Conservation (phyloP, 2,888 invertebrate genomes). For the Plagiodera versicolora region DNA sequence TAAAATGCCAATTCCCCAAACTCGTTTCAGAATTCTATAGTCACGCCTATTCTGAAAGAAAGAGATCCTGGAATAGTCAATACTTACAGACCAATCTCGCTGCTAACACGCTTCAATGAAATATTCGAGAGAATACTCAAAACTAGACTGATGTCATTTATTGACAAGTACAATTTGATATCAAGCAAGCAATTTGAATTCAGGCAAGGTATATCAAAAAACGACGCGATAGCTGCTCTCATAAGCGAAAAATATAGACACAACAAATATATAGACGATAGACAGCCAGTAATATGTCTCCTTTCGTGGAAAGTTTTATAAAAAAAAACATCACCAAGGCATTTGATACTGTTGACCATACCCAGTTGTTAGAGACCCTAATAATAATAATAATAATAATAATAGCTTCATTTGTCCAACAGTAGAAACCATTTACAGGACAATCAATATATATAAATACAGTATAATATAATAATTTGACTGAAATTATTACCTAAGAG, state of each 20-base stretch:
- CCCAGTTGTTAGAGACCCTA: neutral
- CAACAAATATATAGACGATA: neutral
- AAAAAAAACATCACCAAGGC: neutral
- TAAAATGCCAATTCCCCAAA: neutral
- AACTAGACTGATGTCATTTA: constrained; percentile 5
- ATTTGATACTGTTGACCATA: constrained; percentile 8
- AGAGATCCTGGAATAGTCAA: neutral
- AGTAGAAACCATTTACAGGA: too few species aligned
- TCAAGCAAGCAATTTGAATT: constrained; percentile 11
- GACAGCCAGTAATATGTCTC: neutral
- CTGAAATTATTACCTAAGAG: too few species aligned
- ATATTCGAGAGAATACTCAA: constrained; percentile 15
- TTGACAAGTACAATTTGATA: constrained; percentile 8
- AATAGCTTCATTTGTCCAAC: too few species aligned
- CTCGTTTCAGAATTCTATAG: neutral
- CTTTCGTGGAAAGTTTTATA: too few species aligned
- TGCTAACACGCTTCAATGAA: constrained; percentile 8
- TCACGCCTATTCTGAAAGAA: constrained; percentile 4
- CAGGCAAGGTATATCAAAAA: constrained; percentile 5
- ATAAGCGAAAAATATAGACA: neutral
- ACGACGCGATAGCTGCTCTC: constrained; percentile 6
- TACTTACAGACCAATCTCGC: constrained; percentile 15
- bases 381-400: too few species aligned
- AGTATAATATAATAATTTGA: too few species aligned
- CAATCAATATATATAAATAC: too few species aligned